A percentile compares a stretch with the other conserved stretches of the same genome.
phyloP scores from a whole-genome alignment of 2,888 invertebrate genomes.

The Trachelus tabidus region DNA sequence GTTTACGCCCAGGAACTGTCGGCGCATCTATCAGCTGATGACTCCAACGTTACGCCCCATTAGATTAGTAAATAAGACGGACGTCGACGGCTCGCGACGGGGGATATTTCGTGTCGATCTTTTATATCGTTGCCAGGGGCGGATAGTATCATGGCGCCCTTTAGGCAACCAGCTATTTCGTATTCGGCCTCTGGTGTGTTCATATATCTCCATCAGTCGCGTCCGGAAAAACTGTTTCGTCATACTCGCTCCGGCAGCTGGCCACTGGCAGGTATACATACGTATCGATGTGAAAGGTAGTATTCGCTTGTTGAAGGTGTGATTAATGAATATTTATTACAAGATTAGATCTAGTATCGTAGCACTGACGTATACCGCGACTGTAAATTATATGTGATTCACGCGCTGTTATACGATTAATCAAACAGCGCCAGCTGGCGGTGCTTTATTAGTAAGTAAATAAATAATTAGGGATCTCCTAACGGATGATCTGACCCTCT shows the following conservation, averaged over 20 bases:
- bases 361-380: neutral
- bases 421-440: neutral
- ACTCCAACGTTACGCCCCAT: conserved; percentile 51
- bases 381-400: neutral
- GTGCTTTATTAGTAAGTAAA: neutral
- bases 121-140: neutral
- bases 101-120: neutral
- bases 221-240: conserved; percentile 14
- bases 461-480: neutral
- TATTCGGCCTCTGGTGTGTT: neutral
- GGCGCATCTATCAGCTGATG: conserved; percentile 50
- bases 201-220: conserved; percentile 14
- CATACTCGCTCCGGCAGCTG: conserved; percentile 5
- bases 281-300: neutral
- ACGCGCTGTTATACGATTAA: neutral
- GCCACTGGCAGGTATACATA: neutral
- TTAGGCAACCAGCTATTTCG: neutral
- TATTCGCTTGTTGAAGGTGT: conserved; percentile 14
- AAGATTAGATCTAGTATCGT: conserved; percentile 11
- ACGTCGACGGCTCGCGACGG: neutral
- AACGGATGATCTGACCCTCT: neutral
- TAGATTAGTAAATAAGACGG: conserved; percentile 44
- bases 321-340: conserved; percentile 18
- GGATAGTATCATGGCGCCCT: neutral
- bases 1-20: conserved; percentile 11